These are phyloP conservation scores for Esperia sulphurella DNA, from an alignment of 2,888 invertebrate genomes.

Conservation along the genomic window DNA sequence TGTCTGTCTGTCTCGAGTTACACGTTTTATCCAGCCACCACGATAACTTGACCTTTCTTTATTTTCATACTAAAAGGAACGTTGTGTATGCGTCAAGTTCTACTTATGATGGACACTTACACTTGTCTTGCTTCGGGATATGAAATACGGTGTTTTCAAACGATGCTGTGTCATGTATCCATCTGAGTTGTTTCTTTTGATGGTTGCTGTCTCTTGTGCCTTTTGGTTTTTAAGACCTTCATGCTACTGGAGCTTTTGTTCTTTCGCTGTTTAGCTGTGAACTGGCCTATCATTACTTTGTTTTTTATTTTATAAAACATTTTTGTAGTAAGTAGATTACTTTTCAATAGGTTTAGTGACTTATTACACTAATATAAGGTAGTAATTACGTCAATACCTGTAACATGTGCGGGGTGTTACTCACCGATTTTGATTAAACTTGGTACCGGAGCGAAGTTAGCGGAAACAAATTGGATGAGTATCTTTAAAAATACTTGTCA, in stretches of 20 bases:
- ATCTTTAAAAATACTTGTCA: no score
- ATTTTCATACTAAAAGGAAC: background rate
- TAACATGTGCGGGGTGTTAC: no score
- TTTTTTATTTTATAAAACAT: no score
- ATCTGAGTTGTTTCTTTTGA: conserved; percentile 56
- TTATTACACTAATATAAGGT: no score
- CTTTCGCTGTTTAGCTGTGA: no score
- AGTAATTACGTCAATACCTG: no score
- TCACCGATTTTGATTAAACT: no score
- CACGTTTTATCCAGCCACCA: conserved; percentile 45
- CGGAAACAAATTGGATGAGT: no score
- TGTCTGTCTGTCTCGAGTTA: conserved; percentile 49
- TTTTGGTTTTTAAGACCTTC: conserved; percentile 7
- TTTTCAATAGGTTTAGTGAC: no score
- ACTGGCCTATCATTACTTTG: no score
- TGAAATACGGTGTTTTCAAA: conserved; percentile 58
- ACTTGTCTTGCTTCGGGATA: conserved; percentile 49
- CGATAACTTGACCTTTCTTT: conserved; percentile 31
- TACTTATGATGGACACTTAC: conserved; percentile 45
- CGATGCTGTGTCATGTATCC: conserved; percentile 41
- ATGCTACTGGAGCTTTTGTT: background rate
- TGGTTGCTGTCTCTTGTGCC: conserved; percentile 28
- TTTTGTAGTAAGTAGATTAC: no score
- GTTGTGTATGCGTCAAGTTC: conserved; percentile 17
- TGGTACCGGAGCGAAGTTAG: no score